phyloP scores from a whole-genome alignment of 53 echinoderm and acorn worm species.

The Luidia sarsii region DNA sequence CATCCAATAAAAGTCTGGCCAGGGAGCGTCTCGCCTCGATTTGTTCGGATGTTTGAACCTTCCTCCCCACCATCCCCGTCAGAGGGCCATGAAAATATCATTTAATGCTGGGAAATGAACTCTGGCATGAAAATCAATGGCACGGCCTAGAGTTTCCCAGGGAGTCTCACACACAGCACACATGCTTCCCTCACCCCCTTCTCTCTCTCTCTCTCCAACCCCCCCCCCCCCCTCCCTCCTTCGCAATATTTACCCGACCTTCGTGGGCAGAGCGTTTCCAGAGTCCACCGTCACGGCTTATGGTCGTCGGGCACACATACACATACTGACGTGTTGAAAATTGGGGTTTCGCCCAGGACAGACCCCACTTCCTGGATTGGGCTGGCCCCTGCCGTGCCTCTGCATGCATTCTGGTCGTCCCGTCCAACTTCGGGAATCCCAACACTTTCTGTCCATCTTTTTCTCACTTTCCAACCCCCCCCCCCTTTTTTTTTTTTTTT shows the following conservation, averaged over 20 bases:
- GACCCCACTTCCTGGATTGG: conserved; percentile 23
- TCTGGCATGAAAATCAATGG: conserved; percentile 47
- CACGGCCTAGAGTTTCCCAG: not conserved
- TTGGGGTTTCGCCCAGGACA: conserved; percentile 15
- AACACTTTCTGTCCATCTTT: not conserved
- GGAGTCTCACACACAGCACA: not conserved
- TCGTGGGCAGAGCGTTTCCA: conserved; percentile 12
- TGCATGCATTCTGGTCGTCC: conserved; percentile 17
- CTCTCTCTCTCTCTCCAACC: too few species aligned
- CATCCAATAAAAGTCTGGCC: not conserved
- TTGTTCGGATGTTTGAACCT: conserved; percentile 50
- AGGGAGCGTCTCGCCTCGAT: conserved; percentile 9
- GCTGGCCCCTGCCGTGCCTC: conserved; percentile 20
- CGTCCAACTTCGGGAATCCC: not conserved
- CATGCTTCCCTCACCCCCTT: too few species aligned
- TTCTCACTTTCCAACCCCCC: too few species aligned
- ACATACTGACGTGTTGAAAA: not conserved
- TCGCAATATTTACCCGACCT: conserved; percentile 55
- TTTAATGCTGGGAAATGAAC: conserved; percentile 51
- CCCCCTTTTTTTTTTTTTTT: not conserved
- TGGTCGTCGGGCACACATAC: too few species aligned
- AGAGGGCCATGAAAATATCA: conserved; percentile 61
- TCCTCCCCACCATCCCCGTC: conserved; percentile 28
- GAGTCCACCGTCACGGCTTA: too few species aligned
- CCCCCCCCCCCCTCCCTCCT: not conserved